A percentile compares a stretch with the other conserved stretches of the same genome.
These are phyloP conservation scores for Cichladusa arquata DNA, from an alignment of 2,113 vertebrate genomes.

Conservation along the genomic window DNA sequence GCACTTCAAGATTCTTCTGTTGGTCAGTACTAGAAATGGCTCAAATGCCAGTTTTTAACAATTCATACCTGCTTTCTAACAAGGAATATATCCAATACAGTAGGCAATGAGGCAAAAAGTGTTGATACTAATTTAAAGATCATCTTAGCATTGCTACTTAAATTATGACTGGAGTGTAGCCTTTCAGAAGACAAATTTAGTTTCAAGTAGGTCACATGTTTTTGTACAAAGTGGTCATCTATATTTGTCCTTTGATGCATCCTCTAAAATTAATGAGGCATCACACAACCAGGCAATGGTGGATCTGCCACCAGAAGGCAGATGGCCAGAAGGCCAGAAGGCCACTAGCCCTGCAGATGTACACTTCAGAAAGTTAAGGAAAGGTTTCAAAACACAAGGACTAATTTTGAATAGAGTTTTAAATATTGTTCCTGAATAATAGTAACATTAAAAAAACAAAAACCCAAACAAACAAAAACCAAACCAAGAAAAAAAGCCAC, in stretches of 20 bases:
- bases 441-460: neutral
- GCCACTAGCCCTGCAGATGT: neutral
- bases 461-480: neutral
- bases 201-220: neutral
- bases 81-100: neutral
- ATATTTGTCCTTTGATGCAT: conserved; percentile 14
- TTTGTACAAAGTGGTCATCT: neutral
- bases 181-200: neutral
- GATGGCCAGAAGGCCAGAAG: neutral
- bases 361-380: neutral
- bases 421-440: neutral
- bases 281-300: neutral
- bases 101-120: neutral
- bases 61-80: neutral
- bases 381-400: neutral
- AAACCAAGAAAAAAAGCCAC: neutral
- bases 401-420: neutral
- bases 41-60: neutral
- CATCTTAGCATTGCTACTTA: neutral
- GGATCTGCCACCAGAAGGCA: neutral
- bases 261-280: neutral
- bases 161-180: neutral
- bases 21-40: neutral
- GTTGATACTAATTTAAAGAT: neutral
- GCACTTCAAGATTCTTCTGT: neutral